Evolutionary conservation across 1,140 invertebrate species (phyloP), one percentile per base, ranked within the genome.

Genomic region (Cherax quadricarinatus): DNA sequence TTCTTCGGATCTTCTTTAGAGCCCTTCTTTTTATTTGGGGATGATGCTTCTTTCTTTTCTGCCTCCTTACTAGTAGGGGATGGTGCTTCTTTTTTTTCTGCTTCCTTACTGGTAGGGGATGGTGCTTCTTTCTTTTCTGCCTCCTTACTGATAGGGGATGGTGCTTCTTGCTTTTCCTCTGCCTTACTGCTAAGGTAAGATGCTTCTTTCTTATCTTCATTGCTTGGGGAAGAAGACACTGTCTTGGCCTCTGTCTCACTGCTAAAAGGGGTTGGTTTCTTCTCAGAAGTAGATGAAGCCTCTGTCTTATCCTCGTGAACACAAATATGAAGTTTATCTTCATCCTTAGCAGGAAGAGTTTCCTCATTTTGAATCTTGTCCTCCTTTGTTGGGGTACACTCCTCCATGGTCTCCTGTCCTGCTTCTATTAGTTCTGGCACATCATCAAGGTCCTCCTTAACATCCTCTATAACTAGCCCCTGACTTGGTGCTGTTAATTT

Each of bases 351-450:
- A 30, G 70, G 24, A 30, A n/a, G 6, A 9, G 6, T 30, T 30
- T 30, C 21, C 21, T 70, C 21, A 57, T 57, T 57, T 57, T 57
- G 9, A 57, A 14, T 14, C 70, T 75, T 75, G 5, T 75, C 70
- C n/a, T 75, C 70, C 70, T 75, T 75, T 75, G 70, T 75, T 21
- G 24, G n/a, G 70, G 6, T 30, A 75, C n/a, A 75, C n/a, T 30
- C 6, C 24, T 6, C 70, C 30, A 30, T 75, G 30, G n/a, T 75
- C 24, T 75, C 70, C 6, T 75, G 70, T 30, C 70, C 70, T 30
- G 70, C 70, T 30, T 75, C 70, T 75, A 75, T 75, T 75, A 75
- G 70, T 75, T 75, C 70, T 75, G 70, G 70, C 24, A 75, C 70
- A 30, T 75, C 70, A 30, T 75, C 70, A 75, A 75, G 70, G 21